Evolutionary conservation across 1,140 invertebrate genomes (phyloP).

Genomic region (Argopecten irradians): DNA sequence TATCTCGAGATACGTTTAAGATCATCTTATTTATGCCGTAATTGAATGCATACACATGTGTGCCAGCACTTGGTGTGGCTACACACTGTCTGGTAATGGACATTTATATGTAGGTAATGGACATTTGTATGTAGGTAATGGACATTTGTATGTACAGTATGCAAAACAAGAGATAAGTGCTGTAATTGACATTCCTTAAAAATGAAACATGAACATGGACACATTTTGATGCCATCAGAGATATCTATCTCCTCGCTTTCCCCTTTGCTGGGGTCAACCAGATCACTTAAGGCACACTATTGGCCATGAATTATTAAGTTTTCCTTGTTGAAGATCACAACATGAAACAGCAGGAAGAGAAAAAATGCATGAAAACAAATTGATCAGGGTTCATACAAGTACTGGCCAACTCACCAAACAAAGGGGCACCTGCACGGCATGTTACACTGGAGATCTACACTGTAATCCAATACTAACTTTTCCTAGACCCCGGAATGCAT

Average conservation of each 20-base stretch:
- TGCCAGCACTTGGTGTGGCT: no score
- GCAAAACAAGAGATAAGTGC: no score
- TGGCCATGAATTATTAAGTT: not conserved
- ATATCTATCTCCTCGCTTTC: not conserved
- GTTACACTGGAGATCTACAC: not conserved
- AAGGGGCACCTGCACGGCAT: not conserved
- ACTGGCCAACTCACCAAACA: not conserved
- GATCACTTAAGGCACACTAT: not conserved
- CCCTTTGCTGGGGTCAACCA: not conserved
- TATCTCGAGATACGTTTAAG: no score
- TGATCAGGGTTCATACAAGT: not conserved
- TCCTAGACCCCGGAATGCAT: not conserved
- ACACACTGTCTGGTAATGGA: no score
- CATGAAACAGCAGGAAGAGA: conserved; percentile 6
- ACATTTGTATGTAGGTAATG: no score
- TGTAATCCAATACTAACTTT: not conserved
- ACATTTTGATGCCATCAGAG: not conserved
- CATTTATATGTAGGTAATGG: no score
- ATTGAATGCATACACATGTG: no score
- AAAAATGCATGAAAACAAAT: conserved; percentile 14
- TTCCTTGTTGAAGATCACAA: not conserved
- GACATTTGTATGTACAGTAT: no score
- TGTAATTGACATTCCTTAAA: not conserved
- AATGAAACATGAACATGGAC: not conserved
- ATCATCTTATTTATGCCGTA: no score